Conservation (phyloP, 1,140 invertebrate genomes). For the Caerostris extrusa region DNA sequence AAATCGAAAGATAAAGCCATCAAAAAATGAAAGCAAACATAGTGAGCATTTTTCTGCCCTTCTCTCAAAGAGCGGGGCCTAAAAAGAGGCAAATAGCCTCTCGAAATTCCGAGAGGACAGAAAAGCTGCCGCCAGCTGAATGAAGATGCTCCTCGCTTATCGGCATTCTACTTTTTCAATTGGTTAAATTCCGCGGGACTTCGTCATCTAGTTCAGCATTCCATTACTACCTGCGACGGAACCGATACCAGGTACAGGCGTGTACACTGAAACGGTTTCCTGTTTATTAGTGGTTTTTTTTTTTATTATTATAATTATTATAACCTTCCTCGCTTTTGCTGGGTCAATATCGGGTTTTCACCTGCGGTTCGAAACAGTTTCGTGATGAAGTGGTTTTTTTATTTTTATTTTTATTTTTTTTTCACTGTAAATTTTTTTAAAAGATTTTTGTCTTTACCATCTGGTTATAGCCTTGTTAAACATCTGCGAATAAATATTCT, state of each 20-base stretch:
- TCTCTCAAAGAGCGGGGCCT: not conserved
- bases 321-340: not conserved
- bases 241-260: not conserved
- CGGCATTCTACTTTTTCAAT: not conserved
- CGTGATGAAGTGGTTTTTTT: not conserved
- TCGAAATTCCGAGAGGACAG: constrained; percentile 44
- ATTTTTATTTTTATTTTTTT: not conserved
- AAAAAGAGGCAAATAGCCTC: constrained; percentile 44
- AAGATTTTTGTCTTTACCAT: too few relatives aligned
- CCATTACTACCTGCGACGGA: constrained; percentile 14
- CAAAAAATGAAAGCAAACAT: not conserved
- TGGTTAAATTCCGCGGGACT: not conserved
- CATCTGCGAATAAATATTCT: too few relatives aligned
- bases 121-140: constrained; percentile 4
- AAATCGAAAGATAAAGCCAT: not conserved
- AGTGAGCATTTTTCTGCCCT: not conserved
- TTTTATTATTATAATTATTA: not conserved
- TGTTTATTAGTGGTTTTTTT: not conserved
- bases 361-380: not conserved
- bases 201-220: not conserved
- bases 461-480: too few relatives aligned
- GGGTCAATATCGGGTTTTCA: constrained; percentile 21
- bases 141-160: not conserved
- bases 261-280: not conserved
- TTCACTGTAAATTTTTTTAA: too few relatives aligned